Evolutionary conservation across 2,888 invertebrate genomes (phyloP), one percentile per base, ranked within the genome.

Genomic region (Synanthedon vespiformis): DNA sequence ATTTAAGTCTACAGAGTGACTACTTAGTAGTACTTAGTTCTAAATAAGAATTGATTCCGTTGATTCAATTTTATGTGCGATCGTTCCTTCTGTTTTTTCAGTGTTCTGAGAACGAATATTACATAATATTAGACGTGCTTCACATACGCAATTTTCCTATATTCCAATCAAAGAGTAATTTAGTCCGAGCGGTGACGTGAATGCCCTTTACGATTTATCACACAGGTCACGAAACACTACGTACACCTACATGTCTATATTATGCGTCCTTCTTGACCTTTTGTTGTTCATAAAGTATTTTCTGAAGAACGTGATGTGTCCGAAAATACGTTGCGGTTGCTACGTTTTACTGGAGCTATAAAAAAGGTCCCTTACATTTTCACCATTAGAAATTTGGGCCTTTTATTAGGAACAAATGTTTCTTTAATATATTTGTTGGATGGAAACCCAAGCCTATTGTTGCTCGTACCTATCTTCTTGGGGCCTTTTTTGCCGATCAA

Each of bases 271-370:
- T 57, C 60, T 60, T 61, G 61, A 59, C 67, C 67, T 64, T 64
- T 56, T 56, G 57, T 57, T 59, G 57, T 57, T 61, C 63, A 68
- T 70, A 67, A 70, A 64, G 64, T 65, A 65, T 68, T 64, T 68
- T 62, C 60, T 59, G 55, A 62, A 65, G 61, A 61, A 64, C 65
- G 69, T 68, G 69, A 64, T 61, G 65, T 60, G 57, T 49, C 58
- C 53, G 61, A 60, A 63, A 67, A 66, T 67, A 60, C 66, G 61
- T 63, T 63, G 66, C 59, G 68, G 68, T 62, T 64, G 68, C 74
- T 68, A 71, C 67, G 63, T 76, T 78, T 77, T 73, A 75, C 65
- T 70, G 62, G 59, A 59, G 72, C 66, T 70, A 64, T 74, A 70
- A 75, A 76, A 65, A 34, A 34, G 10, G 34, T 10, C 34, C 34